These are phyloP conservation scores for Phoxinus phoxinus DNA, from an alignment of 2,113 vertebrate genomes.

Conservation along the genomic window DNA sequence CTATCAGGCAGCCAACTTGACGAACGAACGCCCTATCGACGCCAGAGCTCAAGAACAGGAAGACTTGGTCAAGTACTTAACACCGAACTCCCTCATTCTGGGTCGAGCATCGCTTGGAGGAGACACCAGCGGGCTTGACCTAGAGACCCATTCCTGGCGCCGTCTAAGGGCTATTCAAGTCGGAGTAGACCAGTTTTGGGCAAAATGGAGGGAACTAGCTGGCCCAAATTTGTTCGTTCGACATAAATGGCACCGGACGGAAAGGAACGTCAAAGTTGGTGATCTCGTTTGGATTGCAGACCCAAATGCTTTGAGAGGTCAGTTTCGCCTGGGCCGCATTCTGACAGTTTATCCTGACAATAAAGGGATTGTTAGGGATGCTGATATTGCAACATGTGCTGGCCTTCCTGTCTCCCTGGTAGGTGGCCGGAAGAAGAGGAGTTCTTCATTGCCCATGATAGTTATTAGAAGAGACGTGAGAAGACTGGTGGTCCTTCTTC, in stretches of 20 bases:
- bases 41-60: constrained; percentile 28
- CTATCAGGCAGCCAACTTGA: constrained; percentile 44
- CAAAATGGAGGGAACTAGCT: constrained; percentile 23
- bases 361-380: no score
- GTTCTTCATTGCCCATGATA: no score
- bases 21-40: constrained; percentile 4
- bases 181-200: constrained; percentile 5
- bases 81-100: constrained; percentile 27
- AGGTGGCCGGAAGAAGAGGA: no score
- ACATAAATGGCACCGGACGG: constrained; percentile 16
- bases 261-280: not conserved
- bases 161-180: constrained; percentile 27
- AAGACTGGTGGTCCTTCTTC: no score
- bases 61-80: constrained; percentile 11
- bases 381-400: no score
- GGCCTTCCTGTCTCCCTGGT: no score
- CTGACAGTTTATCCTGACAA: no score
- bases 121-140: constrained; percentile 24
- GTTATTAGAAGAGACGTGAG: no score
- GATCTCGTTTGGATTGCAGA: no score
- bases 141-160: constrained; percentile 9
- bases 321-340: no score
- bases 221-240: constrained; percentile 22
- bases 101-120: constrained; percentile 14
- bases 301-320: no score